Percentiles rank a stretch among this genome's conserved stretches.
Evolutionary conservation across 1,140 invertebrate species (phyloP).

Genomic region (Procambarus clarkii): DNA sequence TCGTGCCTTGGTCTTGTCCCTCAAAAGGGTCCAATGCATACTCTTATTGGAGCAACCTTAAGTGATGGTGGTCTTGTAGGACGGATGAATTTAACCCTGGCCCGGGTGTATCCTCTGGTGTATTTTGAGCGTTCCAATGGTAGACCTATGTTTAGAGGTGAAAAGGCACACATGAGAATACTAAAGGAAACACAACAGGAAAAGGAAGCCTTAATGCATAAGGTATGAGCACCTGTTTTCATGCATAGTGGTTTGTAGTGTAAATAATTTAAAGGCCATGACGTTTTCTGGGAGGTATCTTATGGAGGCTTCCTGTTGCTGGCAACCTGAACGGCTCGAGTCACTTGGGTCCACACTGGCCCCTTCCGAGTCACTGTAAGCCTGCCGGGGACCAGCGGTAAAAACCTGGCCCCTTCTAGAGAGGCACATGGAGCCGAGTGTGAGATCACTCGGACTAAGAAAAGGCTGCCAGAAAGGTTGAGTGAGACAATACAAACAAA

Average conservation of each 20-base stretch:
- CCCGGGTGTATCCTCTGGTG: slow-evolving; percentile 36
- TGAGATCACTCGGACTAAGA: no score
- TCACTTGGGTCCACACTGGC: no score
- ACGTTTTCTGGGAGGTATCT: no score
- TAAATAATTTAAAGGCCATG: no score
- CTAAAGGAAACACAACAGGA: slow-evolving; percentile 29
- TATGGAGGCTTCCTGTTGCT: no score
- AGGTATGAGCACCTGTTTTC: slow-evolving; percentile 12
- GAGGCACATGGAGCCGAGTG: no score
- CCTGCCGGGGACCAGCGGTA: no score
- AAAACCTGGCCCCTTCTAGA: no score
- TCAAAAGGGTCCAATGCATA: slow-evolving; percentile 23
- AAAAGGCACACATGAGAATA: slow-evolving; percentile 35
- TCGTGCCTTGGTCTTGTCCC: slow-evolving; percentile 36
- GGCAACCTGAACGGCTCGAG: no score
- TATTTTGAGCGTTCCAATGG: slow-evolving; percentile 38
- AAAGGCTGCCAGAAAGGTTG: no score
- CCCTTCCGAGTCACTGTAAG: no score
- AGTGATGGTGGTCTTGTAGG: slow-evolving; percentile 42
- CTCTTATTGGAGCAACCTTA: neutral
- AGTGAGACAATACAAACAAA: no score
- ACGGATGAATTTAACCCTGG: slow-evolving; percentile 2
- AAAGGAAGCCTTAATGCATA: slow-evolving; percentile 9
- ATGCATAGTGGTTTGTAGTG: neutral
- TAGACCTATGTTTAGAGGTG: slow-evolving; percentile 5